Evolutionary conservation across 1,140 invertebrate genomes (phyloP).

Genomic region (Diachasmimorpha longicaudata): DNA sequence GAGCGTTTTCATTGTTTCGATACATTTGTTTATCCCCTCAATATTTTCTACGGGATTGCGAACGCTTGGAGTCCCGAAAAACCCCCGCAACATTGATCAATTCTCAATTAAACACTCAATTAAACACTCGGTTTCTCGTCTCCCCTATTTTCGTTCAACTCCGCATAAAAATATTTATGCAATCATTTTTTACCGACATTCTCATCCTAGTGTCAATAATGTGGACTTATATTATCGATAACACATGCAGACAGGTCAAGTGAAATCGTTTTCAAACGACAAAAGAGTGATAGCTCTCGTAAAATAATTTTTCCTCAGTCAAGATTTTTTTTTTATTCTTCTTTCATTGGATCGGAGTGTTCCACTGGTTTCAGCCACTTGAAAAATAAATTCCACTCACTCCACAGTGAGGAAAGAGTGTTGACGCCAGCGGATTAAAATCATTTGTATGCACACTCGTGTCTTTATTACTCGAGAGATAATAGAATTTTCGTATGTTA

Average conservation of each 20-base stretch:
- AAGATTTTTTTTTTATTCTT: not conserved
- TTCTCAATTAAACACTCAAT: no score
- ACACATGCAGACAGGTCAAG: not conserved
- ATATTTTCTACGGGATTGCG: no score
- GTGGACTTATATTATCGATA: not conserved
- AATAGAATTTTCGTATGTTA: not conserved
- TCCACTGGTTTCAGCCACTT: not conserved
- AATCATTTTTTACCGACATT: not conserved
- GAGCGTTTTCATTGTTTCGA: no score
- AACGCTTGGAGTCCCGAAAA: not conserved
- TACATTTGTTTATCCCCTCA: no score
- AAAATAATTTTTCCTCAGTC: not conserved
- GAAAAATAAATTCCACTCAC: not conserved
- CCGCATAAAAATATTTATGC: not conserved
- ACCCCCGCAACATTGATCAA: not conserved
- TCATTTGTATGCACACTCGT: slow-evolving; percentile 1
- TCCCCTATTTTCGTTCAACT: not conserved
- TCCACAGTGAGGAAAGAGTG: not conserved
- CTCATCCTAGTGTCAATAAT: not conserved
- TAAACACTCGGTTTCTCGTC: no score
- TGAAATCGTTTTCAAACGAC: not conserved
- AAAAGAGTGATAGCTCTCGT: not conserved
- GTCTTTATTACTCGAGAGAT: not conserved
- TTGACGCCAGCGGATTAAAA: not conserved
- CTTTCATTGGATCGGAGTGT: not conserved